Conservation (phyloP, 2,797 vertebrate genomes). For the Bradypodion pumilum region DNA sequence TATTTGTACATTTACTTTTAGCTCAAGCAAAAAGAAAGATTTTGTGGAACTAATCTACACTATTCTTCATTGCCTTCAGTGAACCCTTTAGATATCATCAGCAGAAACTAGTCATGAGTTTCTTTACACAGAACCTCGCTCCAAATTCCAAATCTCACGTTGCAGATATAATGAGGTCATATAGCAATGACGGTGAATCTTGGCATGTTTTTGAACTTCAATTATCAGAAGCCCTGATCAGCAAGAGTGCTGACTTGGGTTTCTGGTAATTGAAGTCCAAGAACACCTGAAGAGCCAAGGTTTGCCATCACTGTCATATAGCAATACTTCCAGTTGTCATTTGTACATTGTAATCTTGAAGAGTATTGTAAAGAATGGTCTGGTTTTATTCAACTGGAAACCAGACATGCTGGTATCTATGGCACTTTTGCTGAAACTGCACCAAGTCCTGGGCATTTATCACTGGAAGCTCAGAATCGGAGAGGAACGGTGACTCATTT, state of each 20-base stretch:
- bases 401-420: neutral
- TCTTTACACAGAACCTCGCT: neutral
- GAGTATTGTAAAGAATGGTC: neutral
- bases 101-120: neutral
- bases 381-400: neutral
- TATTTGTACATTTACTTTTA: neutral
- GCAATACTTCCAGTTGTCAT: neutral
- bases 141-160: no score
- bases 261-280: no score
- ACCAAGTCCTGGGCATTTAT: neutral
- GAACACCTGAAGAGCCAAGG: no score
- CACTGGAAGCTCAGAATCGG: no score
- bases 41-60: neutral
- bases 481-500: no score
- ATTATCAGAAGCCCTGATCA: no score
- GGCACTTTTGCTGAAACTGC: neutral
- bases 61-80: neutral
- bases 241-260: no score
- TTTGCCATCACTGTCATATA: no score
- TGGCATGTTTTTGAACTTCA: no score
- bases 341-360: neutral
- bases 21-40: neutral
- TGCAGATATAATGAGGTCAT: no score
- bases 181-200: no score
- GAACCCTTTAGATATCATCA: neutral